These are phyloP conservation scores for Didymodactylos carnosus DNA, from an alignment of 2,888 invertebrate species.

Conservation along the genomic window DNA sequence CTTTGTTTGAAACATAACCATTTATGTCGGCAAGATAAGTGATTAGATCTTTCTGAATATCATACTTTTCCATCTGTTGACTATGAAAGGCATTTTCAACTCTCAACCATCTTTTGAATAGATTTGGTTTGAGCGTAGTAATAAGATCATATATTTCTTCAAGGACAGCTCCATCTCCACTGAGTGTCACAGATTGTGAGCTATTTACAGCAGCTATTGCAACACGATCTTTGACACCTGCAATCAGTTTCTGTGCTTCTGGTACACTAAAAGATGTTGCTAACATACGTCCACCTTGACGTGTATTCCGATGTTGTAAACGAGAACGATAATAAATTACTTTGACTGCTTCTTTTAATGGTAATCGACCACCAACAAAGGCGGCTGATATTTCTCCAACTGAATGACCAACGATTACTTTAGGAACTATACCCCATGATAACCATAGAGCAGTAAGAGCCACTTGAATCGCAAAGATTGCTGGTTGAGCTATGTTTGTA, in stretches of 20 bases:
- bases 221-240: not conserved
- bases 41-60: not conserved
- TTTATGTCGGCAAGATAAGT: not conserved
- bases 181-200: not conserved
- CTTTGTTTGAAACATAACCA: not conserved
- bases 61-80: not conserved
- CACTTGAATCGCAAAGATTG: conserved; percentile 20
- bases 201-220: not conserved
- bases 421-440: conserved; percentile 17
- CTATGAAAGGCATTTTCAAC: not conserved
- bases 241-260: not conserved
- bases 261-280: not conserved
- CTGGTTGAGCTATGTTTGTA: conserved; percentile 18
- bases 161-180: not conserved
- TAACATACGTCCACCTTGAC: not conserved
- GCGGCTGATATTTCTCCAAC: conserved; percentile 21
- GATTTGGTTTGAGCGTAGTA: not conserved
- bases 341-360: not conserved
- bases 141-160: not conserved
- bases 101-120: not conserved
- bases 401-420: conserved; percentile 19
- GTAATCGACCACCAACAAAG: conserved; percentile 17
- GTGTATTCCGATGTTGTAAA: not conserved
- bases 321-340: not conserved
- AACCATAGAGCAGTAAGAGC: conserved; percentile 17